These are phyloP conservation scores for Scarus forsteni DNA, from an alignment of 2,797 vertebrate species.

Conservation along the genomic window DNA sequence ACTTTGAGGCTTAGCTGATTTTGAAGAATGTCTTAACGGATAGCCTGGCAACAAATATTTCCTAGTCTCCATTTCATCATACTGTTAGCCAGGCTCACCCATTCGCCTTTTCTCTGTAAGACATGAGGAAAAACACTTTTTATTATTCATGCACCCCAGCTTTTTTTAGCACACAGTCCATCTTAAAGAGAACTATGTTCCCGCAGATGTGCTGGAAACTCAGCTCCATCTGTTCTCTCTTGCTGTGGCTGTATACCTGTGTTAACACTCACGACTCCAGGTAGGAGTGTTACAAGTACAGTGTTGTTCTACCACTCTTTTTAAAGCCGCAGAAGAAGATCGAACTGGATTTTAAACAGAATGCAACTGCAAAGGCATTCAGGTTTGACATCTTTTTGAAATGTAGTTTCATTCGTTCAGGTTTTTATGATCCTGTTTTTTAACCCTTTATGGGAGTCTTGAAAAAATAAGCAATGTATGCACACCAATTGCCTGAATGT, in stretches of 20 bases:
- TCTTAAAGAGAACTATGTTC: slow-evolving; percentile 27
- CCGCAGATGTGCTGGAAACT: slow-evolving; percentile 15
- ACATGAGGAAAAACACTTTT: slow-evolving; percentile 52
- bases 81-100: slow-evolving; percentile 14
- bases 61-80: background rate
- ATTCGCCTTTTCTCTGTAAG: slow-evolving; percentile 14
- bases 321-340: slow-evolving; percentile 24
- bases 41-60: background rate
- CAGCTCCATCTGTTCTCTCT: slow-evolving; percentile 8
- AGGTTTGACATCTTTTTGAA: slow-evolving; percentile 19
- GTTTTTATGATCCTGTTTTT: too few species aligned
- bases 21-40: background rate
- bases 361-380: slow-evolving; percentile 2
- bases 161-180: slow-evolving; percentile 44
- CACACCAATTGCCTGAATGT: too few species aligned
- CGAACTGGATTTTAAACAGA: slow-evolving; percentile 25
- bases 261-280: slow-evolving; percentile 13
- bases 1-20: slow-evolving; percentile 10
- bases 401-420: background rate
- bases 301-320: slow-evolving; percentile 32
- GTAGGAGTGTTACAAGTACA: slow-evolving; percentile 42
- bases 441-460: too few species aligned
- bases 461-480: too few species aligned
- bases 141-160: slow-evolving; percentile 64
- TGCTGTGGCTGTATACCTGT: slow-evolving; percentile 24